Percentiles rank a stretch among this genome's conserved stretches.
These are phyloP conservation scores for Tetramorium simillimum DNA, from an alignment of 1,140 invertebrate genomes.

Conservation along the genomic window DNA sequence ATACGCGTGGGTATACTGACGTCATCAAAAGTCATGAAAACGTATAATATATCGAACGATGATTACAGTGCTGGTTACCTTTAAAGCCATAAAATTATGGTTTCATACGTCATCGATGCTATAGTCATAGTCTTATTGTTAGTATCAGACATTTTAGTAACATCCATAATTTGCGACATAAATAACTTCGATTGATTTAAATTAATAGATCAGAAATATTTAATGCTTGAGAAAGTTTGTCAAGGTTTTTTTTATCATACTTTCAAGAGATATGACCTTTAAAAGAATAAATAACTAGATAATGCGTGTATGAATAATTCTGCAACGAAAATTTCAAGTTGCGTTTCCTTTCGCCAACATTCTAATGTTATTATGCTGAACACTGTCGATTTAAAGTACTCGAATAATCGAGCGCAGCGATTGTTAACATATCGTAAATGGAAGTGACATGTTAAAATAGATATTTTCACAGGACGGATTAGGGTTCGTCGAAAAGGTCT, in stretches of 20 bases:
- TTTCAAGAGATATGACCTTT: background rate
- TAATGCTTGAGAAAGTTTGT: background rate
- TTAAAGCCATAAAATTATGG: slow-evolving; percentile 43
- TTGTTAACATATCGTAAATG: background rate
- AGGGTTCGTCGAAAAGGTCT: slow-evolving; percentile 45
- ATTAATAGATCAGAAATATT: slow-evolving; percentile 3
- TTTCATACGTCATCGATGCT: slow-evolving; percentile 63
- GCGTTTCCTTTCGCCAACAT: background rate
- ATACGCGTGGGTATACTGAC: background rate
- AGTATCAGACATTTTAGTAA: slow-evolving; percentile 18
- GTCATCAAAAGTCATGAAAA: background rate
- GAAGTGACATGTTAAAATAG: slow-evolving; percentile 17
- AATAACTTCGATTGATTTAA: slow-evolving; percentile 43
- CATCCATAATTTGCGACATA: slow-evolving; percentile 49
- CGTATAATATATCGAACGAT: background rate
- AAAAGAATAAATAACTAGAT: background rate
- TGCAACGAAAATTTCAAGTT: background rate
- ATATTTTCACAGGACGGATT: slow-evolving; percentile 28
- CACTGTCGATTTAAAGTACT: background rate
- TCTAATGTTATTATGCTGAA: background rate
- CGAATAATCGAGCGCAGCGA: background rate
- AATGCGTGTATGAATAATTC: background rate
- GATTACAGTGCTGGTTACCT: slow-evolving; percentile 6
- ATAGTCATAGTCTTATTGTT: slow-evolving; percentile 18
- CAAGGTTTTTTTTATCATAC: background rate